Conservation (phyloP, 1,140 invertebrate species). For the Daktulosphaira vitifoliae region DNA sequence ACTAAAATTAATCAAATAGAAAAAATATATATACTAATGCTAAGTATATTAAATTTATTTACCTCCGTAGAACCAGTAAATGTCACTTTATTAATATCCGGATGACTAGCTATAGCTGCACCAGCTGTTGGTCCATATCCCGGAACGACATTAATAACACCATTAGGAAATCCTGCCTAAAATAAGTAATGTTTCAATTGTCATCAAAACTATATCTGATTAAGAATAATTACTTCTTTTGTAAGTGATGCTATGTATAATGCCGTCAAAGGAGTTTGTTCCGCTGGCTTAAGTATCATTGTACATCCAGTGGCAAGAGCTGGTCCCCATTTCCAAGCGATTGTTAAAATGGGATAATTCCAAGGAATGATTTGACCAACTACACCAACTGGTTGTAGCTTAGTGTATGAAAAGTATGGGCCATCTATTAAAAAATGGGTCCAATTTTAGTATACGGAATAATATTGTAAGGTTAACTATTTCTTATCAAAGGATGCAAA, state of each 20-base stretch:
- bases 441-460: too few species aligned
- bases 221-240: too few species aligned
- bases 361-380: slow-evolving; percentile 97
- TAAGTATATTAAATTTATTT: not conserved
- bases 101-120: slow-evolving; percentile 67
- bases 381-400: slow-evolving; percentile 93
- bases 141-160: slow-evolving; percentile 82
- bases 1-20: too few species aligned
- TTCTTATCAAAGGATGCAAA: too few species aligned
- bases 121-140: slow-evolving; percentile 75
- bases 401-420: slow-evolving; percentile 77
- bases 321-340: slow-evolving; percentile 91
- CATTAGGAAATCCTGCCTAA: slow-evolving; percentile 77
- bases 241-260: slow-evolving; percentile 77
- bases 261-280: slow-evolving; percentile 92
- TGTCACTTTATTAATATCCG: slow-evolving; percentile 68
- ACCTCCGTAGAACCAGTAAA: slow-evolving; percentile 80
- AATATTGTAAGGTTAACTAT: too few species aligned
- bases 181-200: too few species aligned
- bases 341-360: slow-evolving; percentile 96
- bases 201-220: too few species aligned
- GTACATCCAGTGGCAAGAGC: slow-evolving; percentile 87
- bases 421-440: too few species aligned
- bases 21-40: too few species aligned
- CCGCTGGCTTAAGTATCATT: slow-evolving; percentile 88